Evolutionary conservation across 1,140 invertebrate genomes (phyloP).

Genomic region (Drosophila equinoxialis): DNA sequence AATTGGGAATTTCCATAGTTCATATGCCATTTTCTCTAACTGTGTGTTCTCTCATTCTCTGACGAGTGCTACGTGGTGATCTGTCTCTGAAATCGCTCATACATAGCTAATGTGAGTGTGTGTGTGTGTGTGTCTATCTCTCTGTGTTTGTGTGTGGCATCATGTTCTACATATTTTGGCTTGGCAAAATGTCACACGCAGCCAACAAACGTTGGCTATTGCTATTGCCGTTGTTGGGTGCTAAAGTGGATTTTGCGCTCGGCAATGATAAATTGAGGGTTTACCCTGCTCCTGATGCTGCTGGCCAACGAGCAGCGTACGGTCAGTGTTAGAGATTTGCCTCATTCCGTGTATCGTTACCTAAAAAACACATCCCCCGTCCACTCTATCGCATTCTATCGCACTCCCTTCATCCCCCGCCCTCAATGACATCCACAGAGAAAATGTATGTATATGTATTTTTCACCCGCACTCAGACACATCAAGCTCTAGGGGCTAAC

Average conservation of each 20-base stretch:
- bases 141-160: slow-evolving; percentile 37
- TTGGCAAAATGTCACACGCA: slow-evolving; percentile 80
- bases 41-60: slow-evolving; percentile 20
- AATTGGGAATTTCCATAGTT: slow-evolving; percentile 82
- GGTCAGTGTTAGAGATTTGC: slow-evolving; percentile 41
- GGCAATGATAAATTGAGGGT: slow-evolving; percentile 78
- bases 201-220: slow-evolving; percentile 59
- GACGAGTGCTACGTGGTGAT: slow-evolving; percentile 7
- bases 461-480: slow-evolving; percentile 23
- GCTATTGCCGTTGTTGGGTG: slow-evolving; percentile 18
- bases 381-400: no score
- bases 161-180: slow-evolving; percentile 79
- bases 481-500: slow-evolving; percentile 35
- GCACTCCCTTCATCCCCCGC: no score
- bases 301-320: slow-evolving; percentile 30
- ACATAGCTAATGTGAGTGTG: background rate
- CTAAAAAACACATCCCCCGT: slow-evolving; percentile 26
- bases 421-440: slow-evolving; percentile 4
- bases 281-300: slow-evolving; percentile 26
- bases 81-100: background rate
- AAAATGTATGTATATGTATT: background rate
- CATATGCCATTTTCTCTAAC: slow-evolving; percentile 74
- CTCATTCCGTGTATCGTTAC: slow-evolving; percentile 46
- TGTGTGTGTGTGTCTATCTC: slow-evolving; percentile 1
- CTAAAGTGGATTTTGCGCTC: slow-evolving; percentile 76